phyloP scores from a whole-genome alignment of 2,888 invertebrate genomes.

The Dicyrtoma fusca region DNA sequence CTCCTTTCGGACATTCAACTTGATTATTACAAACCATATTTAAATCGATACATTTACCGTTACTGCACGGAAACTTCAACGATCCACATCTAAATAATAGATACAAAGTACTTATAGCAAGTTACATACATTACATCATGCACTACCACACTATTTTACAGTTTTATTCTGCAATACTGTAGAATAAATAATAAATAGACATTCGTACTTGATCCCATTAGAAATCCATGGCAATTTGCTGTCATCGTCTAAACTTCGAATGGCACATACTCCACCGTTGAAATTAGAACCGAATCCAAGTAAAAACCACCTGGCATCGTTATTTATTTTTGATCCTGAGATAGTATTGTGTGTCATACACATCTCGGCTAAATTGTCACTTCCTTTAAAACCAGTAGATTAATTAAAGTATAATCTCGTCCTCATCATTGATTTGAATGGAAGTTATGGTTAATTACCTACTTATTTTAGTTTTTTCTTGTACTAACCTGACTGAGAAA shows the following conservation, averaged over 20 bases:
- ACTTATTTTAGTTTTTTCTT: too few relatives aligned
- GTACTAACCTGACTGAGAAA: not conserved
- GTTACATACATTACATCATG: not conserved
- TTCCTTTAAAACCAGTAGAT: too few relatives aligned
- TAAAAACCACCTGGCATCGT: not conserved
- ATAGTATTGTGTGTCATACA: not conserved
- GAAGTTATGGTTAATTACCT: too few relatives aligned
- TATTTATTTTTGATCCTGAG: not conserved
- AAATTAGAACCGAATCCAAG: constrained; percentile 2
- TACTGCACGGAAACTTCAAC: not conserved
- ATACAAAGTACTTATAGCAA: not conserved
- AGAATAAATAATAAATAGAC: too few relatives aligned
- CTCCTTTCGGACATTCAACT: constrained; percentile 7
- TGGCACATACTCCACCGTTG: not conserved
- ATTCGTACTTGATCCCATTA: not conserved
- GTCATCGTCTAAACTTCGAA: constrained; percentile 14
- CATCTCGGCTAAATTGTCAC: not conserved
- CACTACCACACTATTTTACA: too few relatives aligned
- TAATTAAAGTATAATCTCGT: too few relatives aligned
- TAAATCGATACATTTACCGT: constrained; percentile 1
- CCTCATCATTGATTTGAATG: too few relatives aligned
- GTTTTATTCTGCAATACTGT: not conserved
- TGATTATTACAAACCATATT: constrained; percentile 2
- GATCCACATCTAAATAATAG: constrained; percentile 16
- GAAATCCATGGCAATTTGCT: constrained; percentile 1